phyloP scores from a whole-genome alignment of 2,113 vertebrate species.

The Amphiprion percula region DNA sequence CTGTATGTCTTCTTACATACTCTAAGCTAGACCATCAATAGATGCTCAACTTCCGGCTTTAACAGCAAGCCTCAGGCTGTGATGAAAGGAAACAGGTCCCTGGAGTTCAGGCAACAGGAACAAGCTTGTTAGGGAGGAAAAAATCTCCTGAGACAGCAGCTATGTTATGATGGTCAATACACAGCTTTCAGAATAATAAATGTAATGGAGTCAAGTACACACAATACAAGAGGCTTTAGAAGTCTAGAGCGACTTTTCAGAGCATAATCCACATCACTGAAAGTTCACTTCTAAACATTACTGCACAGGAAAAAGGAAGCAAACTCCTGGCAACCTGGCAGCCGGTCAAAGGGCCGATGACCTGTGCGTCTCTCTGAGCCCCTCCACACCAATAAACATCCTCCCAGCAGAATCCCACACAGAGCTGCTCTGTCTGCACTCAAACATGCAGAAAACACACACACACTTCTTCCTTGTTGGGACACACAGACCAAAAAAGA shows the following conservation, averaged over 20 bases:
- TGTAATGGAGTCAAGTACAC: constrained; percentile 1
- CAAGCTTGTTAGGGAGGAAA: constrained; percentile 42
- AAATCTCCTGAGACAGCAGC: constrained; percentile 47
- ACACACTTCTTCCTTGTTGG: constrained; percentile 34
- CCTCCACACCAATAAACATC: constrained; percentile 70
- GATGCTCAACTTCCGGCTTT: constrained; percentile 21
- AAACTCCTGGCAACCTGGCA: constrained; percentile 32
- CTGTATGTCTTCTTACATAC: constrained; percentile 27
- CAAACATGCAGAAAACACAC: constrained; percentile 51
- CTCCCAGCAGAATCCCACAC: constrained; percentile 40
- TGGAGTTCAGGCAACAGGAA: constrained; percentile 60
- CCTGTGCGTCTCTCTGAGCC: constrained; percentile 38
- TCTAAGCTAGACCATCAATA: constrained; percentile 33
- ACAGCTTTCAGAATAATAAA: not conserved
- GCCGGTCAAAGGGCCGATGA: constrained; percentile 44
- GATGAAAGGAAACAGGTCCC: constrained; percentile 60
- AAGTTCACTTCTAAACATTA: constrained; percentile 54
- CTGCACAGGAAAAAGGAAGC: constrained; percentile 67
- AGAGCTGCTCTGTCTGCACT: constrained; percentile 27
- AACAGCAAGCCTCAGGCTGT: constrained; percentile 42
- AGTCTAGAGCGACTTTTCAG: not conserved
- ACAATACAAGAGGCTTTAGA: constrained; percentile 6
- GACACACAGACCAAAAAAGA: constrained; percentile 3
- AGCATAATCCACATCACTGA: not conserved
- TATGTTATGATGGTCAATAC: constrained; percentile 23